Base-by-base conservation (phyloP, 2,797 vertebrate genomes). In the Brachyrhaphis roseni region DNA sequence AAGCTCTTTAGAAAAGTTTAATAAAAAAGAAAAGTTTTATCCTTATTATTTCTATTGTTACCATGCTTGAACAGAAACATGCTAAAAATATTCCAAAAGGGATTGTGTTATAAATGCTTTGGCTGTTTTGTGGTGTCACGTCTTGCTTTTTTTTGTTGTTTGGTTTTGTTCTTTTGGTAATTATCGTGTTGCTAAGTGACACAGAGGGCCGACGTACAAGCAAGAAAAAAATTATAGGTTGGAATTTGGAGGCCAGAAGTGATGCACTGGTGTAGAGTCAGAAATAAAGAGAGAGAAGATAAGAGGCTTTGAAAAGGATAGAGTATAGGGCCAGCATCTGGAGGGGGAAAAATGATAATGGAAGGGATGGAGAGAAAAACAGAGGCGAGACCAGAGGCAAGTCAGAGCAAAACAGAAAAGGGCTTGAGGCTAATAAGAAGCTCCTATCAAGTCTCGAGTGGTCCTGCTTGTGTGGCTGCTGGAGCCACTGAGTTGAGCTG, bases 191-290 rank as follows among this genome's bases (percentile, higher is more conserved):
- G 82, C 64, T 13, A 77, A 81, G 78, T 26, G 8, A 76, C 3
- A 41, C 64, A 78, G 64, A 82, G 84, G 75, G 78, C 62, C 70
- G 36, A 34, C 49, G n/a, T 12, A 7, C 36, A 72, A 59, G 81
- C 64, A 18, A 76, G 66, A 87, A 74, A 68, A 49, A 55, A 92
- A 92, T 92, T 89, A 91, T 88, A 86, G 90, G 85, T 88, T 80
- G 76, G 64, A 84, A 74, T 75, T 73, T 81, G 68, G 39, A 87
- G 84, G 87, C 82, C 87, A 90, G 77, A 81, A 82, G 87, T 91
- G 84, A 84, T 74, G 72, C 5, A 72, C 77, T 70, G 53, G 28
- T 82, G 82, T 83, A 77, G 75, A 76, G 81, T 28, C 16, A 34
- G 78, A 76, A 18, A 49, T 83, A 77, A 77, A 26, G 36, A 77